Percentiles rank a stretch among this genome's conserved stretches.
Evolutionary conservation across 1,140 invertebrate species (phyloP).

Genomic region (Liolophura sinensis): DNA sequence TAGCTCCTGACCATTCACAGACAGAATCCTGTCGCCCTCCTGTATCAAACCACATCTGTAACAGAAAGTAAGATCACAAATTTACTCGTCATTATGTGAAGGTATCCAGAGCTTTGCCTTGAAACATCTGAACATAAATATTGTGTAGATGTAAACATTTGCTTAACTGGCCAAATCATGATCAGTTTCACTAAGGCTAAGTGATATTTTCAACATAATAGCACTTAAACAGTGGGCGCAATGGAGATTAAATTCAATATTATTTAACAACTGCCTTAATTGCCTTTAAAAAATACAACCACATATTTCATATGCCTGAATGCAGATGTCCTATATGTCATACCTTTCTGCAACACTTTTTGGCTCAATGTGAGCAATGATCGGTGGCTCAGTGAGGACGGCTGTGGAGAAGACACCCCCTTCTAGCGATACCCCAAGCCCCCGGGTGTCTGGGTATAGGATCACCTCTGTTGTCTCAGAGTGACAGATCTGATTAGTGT

Average conservation of each 20-base stretch:
- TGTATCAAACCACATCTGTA: slow-evolving; percentile 75
- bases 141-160: not conserved
- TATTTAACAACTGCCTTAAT: no score
- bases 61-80: slow-evolving; percentile 3
- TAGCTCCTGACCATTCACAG: slow-evolving; percentile 71
- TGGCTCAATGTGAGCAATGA: slow-evolving; percentile 69
- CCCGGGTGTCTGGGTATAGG: slow-evolving; percentile 63
- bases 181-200: no score
- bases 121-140: not conserved
- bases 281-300: no score
- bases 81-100: no score
- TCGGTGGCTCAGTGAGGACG: slow-evolving; percentile 50
- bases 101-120: no score
- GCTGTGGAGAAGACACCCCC: slow-evolving; percentile 33
- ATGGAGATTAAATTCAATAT: no score
- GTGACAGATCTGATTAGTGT: slow-evolving; percentile 65
- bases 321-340: no score
- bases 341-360: slow-evolving; percentile 77
- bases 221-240: no score
- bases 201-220: no score
- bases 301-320: no score
- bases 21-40: slow-evolving; percentile 79
- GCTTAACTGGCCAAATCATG: no score
- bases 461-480: slow-evolving; percentile 71
- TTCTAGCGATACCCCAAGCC: slow-evolving; percentile 62